These are phyloP conservation scores for Mechanitis messenoides DNA, from an alignment of 2,888 invertebrate genomes.

Conservation along the genomic window DNA sequence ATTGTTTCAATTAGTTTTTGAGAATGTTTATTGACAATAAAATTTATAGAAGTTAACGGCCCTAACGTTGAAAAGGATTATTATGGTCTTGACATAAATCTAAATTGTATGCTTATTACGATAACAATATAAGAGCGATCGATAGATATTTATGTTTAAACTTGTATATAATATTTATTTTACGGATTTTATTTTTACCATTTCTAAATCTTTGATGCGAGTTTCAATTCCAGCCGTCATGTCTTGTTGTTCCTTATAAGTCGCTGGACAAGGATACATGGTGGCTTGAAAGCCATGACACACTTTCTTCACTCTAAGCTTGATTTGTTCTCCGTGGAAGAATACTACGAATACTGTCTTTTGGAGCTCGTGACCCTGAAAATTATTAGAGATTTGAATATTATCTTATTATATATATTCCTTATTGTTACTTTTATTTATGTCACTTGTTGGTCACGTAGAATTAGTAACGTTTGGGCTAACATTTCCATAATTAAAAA, in stretches of 20 bases:
- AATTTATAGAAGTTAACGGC: no score
- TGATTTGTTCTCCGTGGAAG: constrained; percentile 85
- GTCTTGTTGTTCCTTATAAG: constrained; percentile 81
- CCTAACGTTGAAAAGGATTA: no score
- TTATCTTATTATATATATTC: background rate
- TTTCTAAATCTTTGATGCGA: constrained; percentile 83
- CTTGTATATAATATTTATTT: no score
- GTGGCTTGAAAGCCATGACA: constrained; percentile 87
- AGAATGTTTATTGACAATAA: no score
- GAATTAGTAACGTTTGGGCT: no score
- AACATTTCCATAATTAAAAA: no score
- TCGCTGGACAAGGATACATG: constrained; percentile 85
- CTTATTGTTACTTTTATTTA: background rate
- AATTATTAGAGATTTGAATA: constrained; percentile 18
- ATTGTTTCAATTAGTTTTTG: no score
- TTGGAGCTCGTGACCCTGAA: constrained; percentile 80
- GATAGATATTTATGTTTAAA: no score
- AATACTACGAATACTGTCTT: constrained; percentile 83
- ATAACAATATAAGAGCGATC: no score
- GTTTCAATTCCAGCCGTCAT: constrained; percentile 84
- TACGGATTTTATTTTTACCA: constrained; percentile 48
- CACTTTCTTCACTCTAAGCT: constrained; percentile 83
- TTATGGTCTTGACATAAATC: no score
- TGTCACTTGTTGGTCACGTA: no score
- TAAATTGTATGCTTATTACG: no score